Base-by-base conservation (phyloP, 1,140 invertebrate species). In the Drosophila sulfurigaster region DNA sequence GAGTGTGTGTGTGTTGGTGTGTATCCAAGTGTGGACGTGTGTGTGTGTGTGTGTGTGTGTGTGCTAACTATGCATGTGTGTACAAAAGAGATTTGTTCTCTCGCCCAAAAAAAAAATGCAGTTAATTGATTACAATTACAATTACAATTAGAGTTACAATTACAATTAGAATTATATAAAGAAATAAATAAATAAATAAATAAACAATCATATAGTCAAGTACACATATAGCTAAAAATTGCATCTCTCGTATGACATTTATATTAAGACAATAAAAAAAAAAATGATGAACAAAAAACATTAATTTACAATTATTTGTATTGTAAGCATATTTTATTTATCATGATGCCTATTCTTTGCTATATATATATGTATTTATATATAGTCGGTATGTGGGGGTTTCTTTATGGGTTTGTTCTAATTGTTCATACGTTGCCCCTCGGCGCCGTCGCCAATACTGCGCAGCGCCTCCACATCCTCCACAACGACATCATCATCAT, bases 161-260 rank as follows among this genome's bases (percentile, higher is more conserved):
- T 67, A 67, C 52, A 69, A 35, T 54, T 70, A 63, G 11, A 67
- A 60, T 54, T 64, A 64, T n/a, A 13, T 64, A 64, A 51, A 38
- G 28, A 30, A 49, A 52, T 7, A 46, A 67, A n/a, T n/a, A n/a
- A n/a, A 67, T 59, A 73, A 66, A 25, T 59, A 32, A 11, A 58
- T 5, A 32, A 32, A 32, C 30, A 32, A 38, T 38, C 7, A 10
- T 11, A 49, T 32, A 46, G 11, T 57, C 48, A 43, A 41, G 58
- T 58, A 64, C 46, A 75, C 66, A 75, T 52, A 57, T 58, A 75
- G 74, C 56, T 70, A 63, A 51, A 56, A 76, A 76, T 73, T 72
- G 56, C 74, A 73, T 62, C 62, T 59, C 28, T 75, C 13, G 59
- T 65, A 51, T 64, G 54, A 64, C 16, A 51, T 38, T 16, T 49